phyloP scores from a whole-genome alignment of 2,888 invertebrate species.

The Drosophila siamana region DNA sequence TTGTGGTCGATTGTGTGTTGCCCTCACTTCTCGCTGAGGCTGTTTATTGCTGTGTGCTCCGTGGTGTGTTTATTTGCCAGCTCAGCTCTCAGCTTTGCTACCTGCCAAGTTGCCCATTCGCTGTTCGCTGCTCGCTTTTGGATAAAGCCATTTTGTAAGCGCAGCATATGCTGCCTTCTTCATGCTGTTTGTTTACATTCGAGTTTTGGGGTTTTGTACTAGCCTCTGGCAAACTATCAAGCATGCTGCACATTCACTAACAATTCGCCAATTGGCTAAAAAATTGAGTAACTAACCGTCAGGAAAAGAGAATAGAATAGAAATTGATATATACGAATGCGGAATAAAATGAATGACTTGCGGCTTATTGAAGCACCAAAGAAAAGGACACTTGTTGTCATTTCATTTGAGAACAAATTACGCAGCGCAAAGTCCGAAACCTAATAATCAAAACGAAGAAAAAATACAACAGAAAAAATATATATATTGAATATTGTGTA shows the following conservation, averaged over 20 bases:
- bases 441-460: slow-evolving; percentile 11
- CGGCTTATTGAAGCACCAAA: slow-evolving; percentile 34
- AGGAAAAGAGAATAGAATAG: slow-evolving; percentile 25
- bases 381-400: slow-evolving; percentile 19
- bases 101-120: not conserved
- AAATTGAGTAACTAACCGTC: slow-evolving; percentile 43
- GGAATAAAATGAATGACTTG: slow-evolving; percentile 52
- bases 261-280: not conserved
- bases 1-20: slow-evolving; percentile 31
- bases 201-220: slow-evolving; percentile 39
- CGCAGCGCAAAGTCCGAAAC: slow-evolving; percentile 23
- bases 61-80: slow-evolving; percentile 53
- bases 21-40: not conserved
- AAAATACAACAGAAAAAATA: not conserved
- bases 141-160: slow-evolving; percentile 32
- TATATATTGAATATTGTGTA: not conserved
- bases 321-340: slow-evolving; percentile 32
- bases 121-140: not conserved
- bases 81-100: slow-evolving; percentile 10
- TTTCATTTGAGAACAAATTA: slow-evolving; percentile 35
- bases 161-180: slow-evolving; percentile 26
- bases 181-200: slow-evolving; percentile 33
- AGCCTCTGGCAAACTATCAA: slow-evolving; percentile 26
- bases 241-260: no score
- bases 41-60: slow-evolving; percentile 7